These are phyloP conservation scores for Gnathochromis pfefferi DNA, from an alignment of 2,113 vertebrate species.

Conservation along the genomic window DNA sequence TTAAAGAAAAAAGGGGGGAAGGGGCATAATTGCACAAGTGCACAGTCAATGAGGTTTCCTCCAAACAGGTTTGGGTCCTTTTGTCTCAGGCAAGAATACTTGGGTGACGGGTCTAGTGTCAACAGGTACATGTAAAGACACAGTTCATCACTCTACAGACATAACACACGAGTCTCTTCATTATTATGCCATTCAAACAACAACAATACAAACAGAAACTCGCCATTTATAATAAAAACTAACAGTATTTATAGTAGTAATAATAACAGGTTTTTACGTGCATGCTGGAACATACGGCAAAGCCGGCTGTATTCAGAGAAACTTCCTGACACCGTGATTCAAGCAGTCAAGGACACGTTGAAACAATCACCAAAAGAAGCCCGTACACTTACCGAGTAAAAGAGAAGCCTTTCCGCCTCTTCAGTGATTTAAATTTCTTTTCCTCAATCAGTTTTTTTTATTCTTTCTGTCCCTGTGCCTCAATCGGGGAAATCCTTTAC, in stretches of 20 bases:
- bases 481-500: constrained; percentile 31
- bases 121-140: constrained; percentile 51
- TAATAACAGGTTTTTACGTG: background rate
- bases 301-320: constrained; percentile 8
- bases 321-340: constrained; percentile 17
- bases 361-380: background rate
- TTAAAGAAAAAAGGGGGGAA: background rate
- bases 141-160: background rate
- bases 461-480: background rate
- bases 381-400: constrained; percentile 42
- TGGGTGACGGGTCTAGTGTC: constrained; percentile 13
- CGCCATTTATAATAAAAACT: background rate
- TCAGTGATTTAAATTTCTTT: background rate
- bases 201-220: background rate
- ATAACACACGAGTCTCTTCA: background rate
- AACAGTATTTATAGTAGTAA: background rate
- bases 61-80: constrained; percentile 46
- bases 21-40: background rate
- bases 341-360: background rate
- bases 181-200: background rate
- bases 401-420: constrained; percentile 5
- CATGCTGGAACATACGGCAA: background rate
- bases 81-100: background rate
- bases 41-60: constrained; percentile 25
- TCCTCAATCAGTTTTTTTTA: background rate